phyloP scores from a whole-genome alignment of 2,113 vertebrate species.

The Tragelaphus buxtoni region DNA sequence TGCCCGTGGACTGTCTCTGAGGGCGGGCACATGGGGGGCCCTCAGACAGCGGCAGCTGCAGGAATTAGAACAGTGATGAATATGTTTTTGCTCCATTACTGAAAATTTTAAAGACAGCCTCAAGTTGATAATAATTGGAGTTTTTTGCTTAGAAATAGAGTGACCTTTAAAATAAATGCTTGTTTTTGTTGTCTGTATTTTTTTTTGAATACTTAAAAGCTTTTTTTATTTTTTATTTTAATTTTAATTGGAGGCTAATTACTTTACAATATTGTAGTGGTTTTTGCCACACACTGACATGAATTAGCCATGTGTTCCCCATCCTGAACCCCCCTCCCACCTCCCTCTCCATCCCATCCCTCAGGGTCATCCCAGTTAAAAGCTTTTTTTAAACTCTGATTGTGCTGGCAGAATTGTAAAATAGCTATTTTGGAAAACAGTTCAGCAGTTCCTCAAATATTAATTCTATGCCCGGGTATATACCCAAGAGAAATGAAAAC shows the following conservation, averaged over 20 bases:
- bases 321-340: neutral
- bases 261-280: neutral
- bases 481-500: neutral
- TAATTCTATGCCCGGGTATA: neutral
- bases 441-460: neutral
- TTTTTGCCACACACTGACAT: neutral
- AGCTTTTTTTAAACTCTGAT: neutral
- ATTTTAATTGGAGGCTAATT: neutral
- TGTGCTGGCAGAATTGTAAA: neutral
- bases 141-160: neutral
- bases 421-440: neutral
- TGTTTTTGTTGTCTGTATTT: neutral
- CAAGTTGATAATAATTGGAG: neutral
- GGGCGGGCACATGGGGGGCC: neutral
- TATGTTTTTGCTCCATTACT: neutral
- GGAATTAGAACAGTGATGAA: accelerated
- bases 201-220: neutral
- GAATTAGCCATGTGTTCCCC: neutral
- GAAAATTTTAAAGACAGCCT: neutral
- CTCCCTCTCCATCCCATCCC: neutral
- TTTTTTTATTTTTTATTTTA: no score
- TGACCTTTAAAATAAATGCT: neutral
- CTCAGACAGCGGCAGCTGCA: accelerated
- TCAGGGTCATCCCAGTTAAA: neutral
- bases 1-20: neutral